Evolutionary conservation across 2,797 vertebrate species (phyloP).

Genomic region (Poecilia wingei): DNA sequence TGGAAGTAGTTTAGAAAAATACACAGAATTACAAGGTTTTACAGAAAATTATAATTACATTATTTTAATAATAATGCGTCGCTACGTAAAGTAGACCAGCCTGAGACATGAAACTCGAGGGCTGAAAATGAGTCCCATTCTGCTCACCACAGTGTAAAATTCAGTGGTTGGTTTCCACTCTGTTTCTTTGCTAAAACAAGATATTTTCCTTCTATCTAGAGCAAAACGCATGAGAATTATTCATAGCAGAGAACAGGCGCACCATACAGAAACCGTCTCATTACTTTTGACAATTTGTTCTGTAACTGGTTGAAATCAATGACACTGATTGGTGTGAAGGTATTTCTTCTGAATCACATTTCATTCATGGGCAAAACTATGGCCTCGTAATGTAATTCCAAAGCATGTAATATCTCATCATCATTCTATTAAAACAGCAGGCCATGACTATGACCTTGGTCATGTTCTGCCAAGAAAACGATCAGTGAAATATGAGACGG

Average conservation of each 20-base stretch:
- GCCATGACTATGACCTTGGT: too few relatives aligned
- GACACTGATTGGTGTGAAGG: conserved; percentile 1
- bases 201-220: not conserved
- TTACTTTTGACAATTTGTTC: not conserved
- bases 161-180: not conserved
- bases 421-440: conserved; percentile 8
- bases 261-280: not conserved
- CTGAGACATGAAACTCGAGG: too few relatives aligned
- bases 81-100: too few relatives aligned
- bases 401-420: conserved; percentile 13
- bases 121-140: too few relatives aligned
- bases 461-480: not conserved
- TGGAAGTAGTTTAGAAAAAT: too few relatives aligned
- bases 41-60: too few relatives aligned
- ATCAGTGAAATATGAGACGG: not conserved
- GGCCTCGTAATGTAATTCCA: not conserved
- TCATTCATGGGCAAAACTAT: not conserved
- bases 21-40: too few relatives aligned
- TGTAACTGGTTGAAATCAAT: not conserved
- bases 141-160: not conserved
- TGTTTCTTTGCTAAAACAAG: not conserved
- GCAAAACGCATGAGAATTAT: not conserved
- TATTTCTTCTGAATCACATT: not conserved
- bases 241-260: not conserved
- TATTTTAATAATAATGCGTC: too few relatives aligned